Evolutionary conservation across 2,888 invertebrate genomes (phyloP).

Genomic region (Lagria hirta): DNA sequence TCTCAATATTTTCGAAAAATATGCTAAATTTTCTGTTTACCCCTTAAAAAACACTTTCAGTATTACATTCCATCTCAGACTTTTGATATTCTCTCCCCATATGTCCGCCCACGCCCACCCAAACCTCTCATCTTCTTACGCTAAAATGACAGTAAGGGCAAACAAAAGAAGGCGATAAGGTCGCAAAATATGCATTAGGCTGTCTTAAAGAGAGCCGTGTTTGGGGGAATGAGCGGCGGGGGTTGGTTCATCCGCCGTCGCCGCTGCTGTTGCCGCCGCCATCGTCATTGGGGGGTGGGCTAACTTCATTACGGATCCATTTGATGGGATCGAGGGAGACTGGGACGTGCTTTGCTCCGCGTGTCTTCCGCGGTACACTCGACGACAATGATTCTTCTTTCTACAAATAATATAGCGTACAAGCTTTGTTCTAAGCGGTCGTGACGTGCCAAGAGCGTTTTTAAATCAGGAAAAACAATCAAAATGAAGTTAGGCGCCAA

Average conservation of each 20-base stretch:
- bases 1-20: no score
- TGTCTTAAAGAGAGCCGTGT: conserved; percentile 50
- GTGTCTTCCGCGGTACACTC: conserved; percentile 40
- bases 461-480: no score
- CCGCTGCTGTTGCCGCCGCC: conserved; percentile 17
- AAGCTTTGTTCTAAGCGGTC: conserved; percentile 20
- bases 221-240: conserved; percentile 34
- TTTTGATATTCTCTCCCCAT: no score
- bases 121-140: conserved; percentile 38
- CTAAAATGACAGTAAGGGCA: conserved; percentile 39
- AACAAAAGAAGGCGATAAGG: conserved; percentile 50
- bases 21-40: no score
- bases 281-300: conserved; percentile 53
- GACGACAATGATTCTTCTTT: conserved; percentile 6
- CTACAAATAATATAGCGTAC: conserved; percentile 1
- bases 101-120: no score
- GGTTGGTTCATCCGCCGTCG: conserved; percentile 23
- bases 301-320: conserved; percentile 79
- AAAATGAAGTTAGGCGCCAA: no score
- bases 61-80: no score
- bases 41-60: no score
- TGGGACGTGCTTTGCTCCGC: conserved; percentile 47
- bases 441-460: conserved; percentile 15
- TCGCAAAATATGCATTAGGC: conserved; percentile 52
- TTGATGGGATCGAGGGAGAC: conserved; percentile 68